Evolutionary conservation across 2,797 vertebrate species (phyloP), one percentile per base, ranked within the genome.

Genomic region (Fratercula arctica): DNA sequence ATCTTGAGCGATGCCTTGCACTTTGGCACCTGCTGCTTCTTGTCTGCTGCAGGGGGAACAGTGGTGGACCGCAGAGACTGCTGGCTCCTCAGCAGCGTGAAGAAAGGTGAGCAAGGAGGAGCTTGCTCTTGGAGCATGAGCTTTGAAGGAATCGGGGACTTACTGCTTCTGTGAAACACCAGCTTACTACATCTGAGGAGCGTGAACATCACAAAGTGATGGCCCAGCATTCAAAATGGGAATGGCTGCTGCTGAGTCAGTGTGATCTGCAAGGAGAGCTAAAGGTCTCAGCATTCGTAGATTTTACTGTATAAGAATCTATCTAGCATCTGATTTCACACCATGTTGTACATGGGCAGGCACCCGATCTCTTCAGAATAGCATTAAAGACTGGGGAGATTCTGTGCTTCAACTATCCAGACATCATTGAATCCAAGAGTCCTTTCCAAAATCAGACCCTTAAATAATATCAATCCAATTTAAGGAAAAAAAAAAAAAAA

Each of bases 331-430:
- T 63, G 57, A 72, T 37, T 84, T 63, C 16, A 29, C 18, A n/a
- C 35, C 0, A 0, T 25, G 13, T 8, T 28, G 20, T 9, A 13
- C 0, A 0, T 33, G 48, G 39, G 14, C 28, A 51, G 35, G 39
- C 16, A 13, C 18, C 29, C 14, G 26, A 1, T 43, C 26, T 87
- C 33, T 53, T 61, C 35, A n/a, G 41, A 73, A 15, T 23, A 48
- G 26, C 0, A 1, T 16, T 21, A 10, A 68, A 15, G 20, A 21
- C 13, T 9, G 4, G 4, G 57, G 59, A 29, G 25, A 28, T 57
- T 45, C 23, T 8, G 10, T 1, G 1, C 51, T 41, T 46, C 48
- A 46, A 4, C 46, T 23, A 12, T 35, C 15, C 46, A 45, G 19
- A 9, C 3, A 6, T 33, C 6, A 1, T 3, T 37, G 9, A 2